Base-by-base conservation (phyloP, 2,797 vertebrate genomes). In the Tachyglossus aculeatus region DNA sequence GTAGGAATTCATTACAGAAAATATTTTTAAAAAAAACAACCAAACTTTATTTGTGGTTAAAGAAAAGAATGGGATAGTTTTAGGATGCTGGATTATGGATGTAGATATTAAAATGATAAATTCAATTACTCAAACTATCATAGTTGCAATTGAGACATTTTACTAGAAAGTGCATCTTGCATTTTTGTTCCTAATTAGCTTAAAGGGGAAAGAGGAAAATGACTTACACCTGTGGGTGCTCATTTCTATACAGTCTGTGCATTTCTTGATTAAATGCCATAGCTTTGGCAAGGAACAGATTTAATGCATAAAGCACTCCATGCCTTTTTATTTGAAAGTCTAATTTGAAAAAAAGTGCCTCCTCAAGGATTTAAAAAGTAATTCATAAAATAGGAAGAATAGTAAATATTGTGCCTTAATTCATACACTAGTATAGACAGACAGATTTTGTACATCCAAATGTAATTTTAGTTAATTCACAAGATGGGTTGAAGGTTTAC, bases 1-100 rank as follows among this genome's bases (percentile, higher is more conserved):
- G 93, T 89, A 91, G 90, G 91, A 93, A 92, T 93, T 95, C 88
- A 95, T 95, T 94, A 94, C 90, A 68, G 70, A 72, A 85, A 88
- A 86, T 88, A n/a, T n/a, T n/a, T n/a, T n/a, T n/a, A n/a, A n/a
- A n/a, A n/a, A n/a, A 11, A 1, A 48, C 43, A 60, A 44, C 66
- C 32, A 65, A 38, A 3, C 63, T 66, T 72, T 84, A 45, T 63
- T 71, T 70, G 74, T 83, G 56, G 40, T 33, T 66, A 55, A 66
- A 29, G 41, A 52, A 58, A 67, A 74, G 43, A 58, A 59, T 45
- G 51, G 27, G 15, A 65, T 27, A 66, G 80, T 77, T 79, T 69
- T 66, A 85, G 73, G 33, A 67, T 48, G 39, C 27, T 69, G 48
- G 71, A 65, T 85, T 80, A 75, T 80, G 61, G 80, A 44, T 78